Evolutionary conservation across 1,140 invertebrate species (phyloP), one percentile per base, ranked within the genome.

Genomic region (Helicorthomorpha holstii): DNA sequence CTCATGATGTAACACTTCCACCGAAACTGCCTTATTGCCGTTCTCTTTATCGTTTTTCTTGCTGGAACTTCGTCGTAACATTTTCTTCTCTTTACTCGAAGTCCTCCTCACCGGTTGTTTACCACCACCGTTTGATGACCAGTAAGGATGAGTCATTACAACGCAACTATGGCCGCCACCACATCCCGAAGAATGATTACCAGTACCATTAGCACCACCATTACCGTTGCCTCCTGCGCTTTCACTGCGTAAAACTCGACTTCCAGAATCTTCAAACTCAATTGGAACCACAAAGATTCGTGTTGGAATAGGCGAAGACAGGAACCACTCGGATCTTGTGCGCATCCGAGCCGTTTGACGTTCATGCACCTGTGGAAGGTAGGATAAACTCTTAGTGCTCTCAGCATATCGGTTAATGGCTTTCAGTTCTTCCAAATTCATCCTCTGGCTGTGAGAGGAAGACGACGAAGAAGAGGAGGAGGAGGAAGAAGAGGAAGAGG

Each of bases 291-390:
- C 45, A 1, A 47, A 27, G 19, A 55, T 21, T 25, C 3, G 19
- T 7, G 45, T 44, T 10, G 56, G 55, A 7, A 54, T 44, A 12
- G 46, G 42, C 23, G 54, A 57, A 58, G 80, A 80, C 62, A 93
- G 75, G 73, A 92, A 93, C 89, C 89, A 94, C 67, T 93, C 88
- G 44, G 86, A 91, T 59, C 89, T 76, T 44, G 86, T 90, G 66
- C 84, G 76, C 88, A 94, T 93, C 58, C 90, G 75, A 65, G 83
- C 85, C 51, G 85, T 83, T 75, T 94, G 90, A 64, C 87, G 75
- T 73, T 93, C 87, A 72, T 93, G 88, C 54, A 93, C 89, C 80
- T 88, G 85, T 58, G 86, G 86, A 62, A 91, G 73, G 68, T 85
- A 91, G 57, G 83, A 85, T 58, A 92, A 77, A 67, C 85, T 89